Evolutionary conservation across 2,797 vertebrate species (phyloP).

Genomic region (Betta splendens): DNA sequence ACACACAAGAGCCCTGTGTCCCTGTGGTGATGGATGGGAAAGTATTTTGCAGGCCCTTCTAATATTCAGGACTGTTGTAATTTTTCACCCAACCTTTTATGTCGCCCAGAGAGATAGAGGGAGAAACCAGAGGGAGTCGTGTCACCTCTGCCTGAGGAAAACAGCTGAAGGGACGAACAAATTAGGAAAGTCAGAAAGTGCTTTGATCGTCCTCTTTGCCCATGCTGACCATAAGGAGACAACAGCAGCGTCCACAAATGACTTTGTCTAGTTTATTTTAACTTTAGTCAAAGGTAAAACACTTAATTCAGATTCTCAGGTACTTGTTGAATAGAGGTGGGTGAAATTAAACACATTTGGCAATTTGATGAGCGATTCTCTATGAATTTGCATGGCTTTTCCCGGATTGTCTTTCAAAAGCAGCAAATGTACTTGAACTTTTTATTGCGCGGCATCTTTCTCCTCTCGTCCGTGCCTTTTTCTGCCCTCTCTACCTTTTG

Average conservation of each 20-base stretch:
- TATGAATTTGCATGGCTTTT: too few relatives aligned
- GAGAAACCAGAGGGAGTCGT: conserved; percentile 3
- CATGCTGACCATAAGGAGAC: conserved; percentile 27
- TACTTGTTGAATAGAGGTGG: neutral
- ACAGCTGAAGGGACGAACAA: conserved; percentile 26
- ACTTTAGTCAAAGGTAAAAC: neutral
- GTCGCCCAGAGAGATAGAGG: conserved; percentile 44
- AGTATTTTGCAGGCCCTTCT: conserved; percentile 61
- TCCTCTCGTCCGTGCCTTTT: conserved; percentile 22
- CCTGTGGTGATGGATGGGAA: conserved; percentile 60
- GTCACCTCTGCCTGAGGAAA: conserved; percentile 49
- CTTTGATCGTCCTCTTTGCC: conserved; percentile 32
- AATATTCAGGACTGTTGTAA: conserved; percentile 65
- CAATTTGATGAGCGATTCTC: neutral
- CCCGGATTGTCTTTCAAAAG: too few relatives aligned
- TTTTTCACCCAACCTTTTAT: conserved; percentile 73
- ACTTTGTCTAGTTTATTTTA: conserved; percentile 3
- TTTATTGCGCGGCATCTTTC: too few relatives aligned
- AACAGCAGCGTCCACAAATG: conserved; percentile 1
- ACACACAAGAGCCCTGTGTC: conserved; percentile 26
- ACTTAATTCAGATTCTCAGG: neutral
- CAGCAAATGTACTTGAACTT: too few relatives aligned
- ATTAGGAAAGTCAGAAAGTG: conserved; percentile 29
- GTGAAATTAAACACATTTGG: neutral
- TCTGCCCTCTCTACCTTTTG: conserved; percentile 48